Evolutionary conservation across 2,888 invertebrate species (phyloP).

Genomic region (Atethmia centrago): DNA sequence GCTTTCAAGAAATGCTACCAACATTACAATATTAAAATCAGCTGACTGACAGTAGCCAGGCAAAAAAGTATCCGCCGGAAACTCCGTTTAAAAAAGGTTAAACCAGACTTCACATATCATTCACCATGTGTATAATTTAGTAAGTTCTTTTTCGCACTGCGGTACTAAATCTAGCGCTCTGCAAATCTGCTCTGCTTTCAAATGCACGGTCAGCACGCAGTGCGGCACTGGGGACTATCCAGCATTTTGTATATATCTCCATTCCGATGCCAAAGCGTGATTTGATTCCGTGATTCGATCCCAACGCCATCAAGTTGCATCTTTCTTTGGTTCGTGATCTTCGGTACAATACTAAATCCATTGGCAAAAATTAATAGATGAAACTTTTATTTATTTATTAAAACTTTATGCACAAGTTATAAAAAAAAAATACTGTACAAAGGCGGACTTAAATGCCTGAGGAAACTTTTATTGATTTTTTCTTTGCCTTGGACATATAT

Average conservation of each 20-base stretch:
- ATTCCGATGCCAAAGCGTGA: background rate
- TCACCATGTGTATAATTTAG: background rate
- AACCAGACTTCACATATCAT: background rate
- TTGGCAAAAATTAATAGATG: background rate
- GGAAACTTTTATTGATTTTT: background rate
- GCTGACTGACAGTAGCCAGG: conserved; percentile 76
- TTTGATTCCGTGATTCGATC: background rate
- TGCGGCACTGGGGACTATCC: background rate
- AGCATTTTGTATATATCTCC: background rate
- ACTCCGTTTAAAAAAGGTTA: background rate
- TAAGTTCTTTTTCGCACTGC: background rate
- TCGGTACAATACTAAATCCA: background rate
- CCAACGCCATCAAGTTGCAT: no score
- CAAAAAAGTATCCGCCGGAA: conserved; percentile 30
- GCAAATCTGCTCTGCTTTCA: background rate
- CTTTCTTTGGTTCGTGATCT: no score
- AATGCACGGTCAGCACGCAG: no score
- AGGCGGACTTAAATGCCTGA: no score
- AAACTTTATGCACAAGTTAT: no score
- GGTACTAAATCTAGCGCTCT: background rate
- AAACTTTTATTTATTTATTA: background rate
- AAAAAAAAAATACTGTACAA: no score
- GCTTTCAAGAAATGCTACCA: conserved; percentile 74
- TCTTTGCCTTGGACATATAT: background rate
- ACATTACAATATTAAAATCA: conserved; percentile 82